Evolutionary conservation across 2,888 invertebrate species (phyloP).

Genomic region (Sphinx pinastri): DNA sequence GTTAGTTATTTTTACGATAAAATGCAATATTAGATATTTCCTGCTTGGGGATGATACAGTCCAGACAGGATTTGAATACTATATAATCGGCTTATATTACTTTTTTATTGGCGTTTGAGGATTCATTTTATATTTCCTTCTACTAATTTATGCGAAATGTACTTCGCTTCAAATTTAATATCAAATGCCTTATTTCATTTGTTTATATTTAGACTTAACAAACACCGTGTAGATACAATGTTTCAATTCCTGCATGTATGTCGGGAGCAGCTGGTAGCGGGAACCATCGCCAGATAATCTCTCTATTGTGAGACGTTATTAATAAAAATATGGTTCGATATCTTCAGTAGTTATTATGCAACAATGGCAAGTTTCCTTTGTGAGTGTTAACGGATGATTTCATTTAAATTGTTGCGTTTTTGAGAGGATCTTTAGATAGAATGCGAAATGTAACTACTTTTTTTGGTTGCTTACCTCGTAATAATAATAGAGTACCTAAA

Average conservation of each 20-base stretch:
- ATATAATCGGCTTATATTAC: no score
- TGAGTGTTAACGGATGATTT: constrained; percentile 74
- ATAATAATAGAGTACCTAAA: no score
- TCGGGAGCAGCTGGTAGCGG: constrained; percentile 61
- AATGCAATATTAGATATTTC: background rate
- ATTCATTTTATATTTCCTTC: no score
- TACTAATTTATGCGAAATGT: no score
- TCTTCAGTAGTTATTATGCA: constrained; percentile 69
- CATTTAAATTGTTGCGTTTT: constrained; percentile 61
- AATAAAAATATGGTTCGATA: constrained; percentile 82
- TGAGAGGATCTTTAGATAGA: constrained; percentile 28
- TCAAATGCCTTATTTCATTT: background rate
- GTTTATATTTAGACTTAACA: constrained; percentile 4
- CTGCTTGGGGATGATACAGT: background rate
- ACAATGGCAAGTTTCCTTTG: constrained; percentile 74
- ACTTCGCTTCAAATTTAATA: background rate
- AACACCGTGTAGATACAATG: constrained; percentile 2
- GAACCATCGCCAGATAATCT: constrained; percentile 78
- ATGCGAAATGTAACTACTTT: background rate
- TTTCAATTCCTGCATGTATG: constrained; percentile 11
- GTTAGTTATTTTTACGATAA: constrained; percentile 56
- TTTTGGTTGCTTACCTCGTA: no score
- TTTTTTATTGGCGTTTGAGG: no score
- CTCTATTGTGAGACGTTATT: constrained; percentile 77
- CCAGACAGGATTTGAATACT: no score